Evolutionary conservation across 2,113 vertebrate genomes (phyloP).

Genomic region (Seriola dumerili): DNA sequence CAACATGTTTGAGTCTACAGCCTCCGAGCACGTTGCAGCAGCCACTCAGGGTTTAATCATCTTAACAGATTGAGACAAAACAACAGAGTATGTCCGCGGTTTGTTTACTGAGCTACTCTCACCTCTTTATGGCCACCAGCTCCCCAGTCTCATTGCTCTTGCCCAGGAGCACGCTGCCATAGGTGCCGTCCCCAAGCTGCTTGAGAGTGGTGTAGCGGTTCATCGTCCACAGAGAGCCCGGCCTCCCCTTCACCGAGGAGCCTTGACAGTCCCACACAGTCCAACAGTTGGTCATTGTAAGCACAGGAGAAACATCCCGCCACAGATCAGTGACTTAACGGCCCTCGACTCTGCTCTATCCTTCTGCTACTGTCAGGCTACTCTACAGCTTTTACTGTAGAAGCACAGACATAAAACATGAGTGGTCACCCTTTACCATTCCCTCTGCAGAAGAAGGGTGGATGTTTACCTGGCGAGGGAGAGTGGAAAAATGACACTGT

Average conservation of each 20-base stretch:
- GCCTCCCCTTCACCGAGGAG: constrained; percentile 29
- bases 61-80: constrained; percentile 39
- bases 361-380: background rate
- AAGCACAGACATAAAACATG: constrained; percentile 15
- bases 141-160: constrained; percentile 93
- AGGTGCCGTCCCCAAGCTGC: constrained; percentile 93
- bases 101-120: constrained; percentile 28
- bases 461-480: constrained; percentile 13
- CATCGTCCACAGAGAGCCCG: constrained; percentile 79
- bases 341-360: background rate
- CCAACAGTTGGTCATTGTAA: constrained; percentile 24
- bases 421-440: constrained; percentile 6
- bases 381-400: background rate
- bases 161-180: constrained; percentile 93
- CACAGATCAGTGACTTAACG: constrained; percentile 1
- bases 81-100: background rate
- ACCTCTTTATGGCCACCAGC: constrained; percentile 96
- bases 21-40: background rate
- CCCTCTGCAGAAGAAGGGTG: constrained; percentile 15
- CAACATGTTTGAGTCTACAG: background rate
- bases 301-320: constrained; percentile 19
- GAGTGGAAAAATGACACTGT: constrained; percentile 21
- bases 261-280: constrained; percentile 25
- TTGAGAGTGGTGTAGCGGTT: constrained; percentile 92
- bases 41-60: constrained; percentile 32